These are phyloP conservation scores for Brachionus koreanus DNA, from an alignment of 1,140 invertebrate genomes.

Conservation along the genomic window DNA sequence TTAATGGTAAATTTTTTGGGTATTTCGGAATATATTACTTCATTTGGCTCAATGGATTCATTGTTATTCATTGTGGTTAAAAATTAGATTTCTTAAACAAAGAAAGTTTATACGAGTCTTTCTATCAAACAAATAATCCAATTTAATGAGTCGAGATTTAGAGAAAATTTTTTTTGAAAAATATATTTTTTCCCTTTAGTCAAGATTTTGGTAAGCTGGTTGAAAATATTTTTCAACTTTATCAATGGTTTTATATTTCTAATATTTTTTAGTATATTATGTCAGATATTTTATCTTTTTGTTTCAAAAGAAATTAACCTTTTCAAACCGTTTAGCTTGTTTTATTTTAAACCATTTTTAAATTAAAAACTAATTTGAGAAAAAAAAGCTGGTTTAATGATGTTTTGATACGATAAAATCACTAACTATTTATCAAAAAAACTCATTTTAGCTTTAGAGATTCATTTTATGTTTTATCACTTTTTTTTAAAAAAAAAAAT, in stretches of 20 bases:
- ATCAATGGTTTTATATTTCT: not conserved
- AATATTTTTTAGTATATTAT: not conserved
- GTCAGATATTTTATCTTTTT: not conserved
- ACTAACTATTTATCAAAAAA: no score
- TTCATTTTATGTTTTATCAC: no score
- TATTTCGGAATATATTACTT: conserved; percentile 4
- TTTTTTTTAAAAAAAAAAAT: no score
- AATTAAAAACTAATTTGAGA: no score
- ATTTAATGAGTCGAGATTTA: not conserved
- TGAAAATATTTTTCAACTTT: not conserved
- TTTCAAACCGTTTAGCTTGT: not conserved
- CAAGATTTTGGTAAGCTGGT: not conserved
- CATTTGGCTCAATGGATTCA: not conserved
- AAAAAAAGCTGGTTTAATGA: no score
- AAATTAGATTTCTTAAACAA: not conserved
- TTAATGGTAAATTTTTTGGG: not conserved
- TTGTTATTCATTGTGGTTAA: not conserved
- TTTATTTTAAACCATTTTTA: no score
- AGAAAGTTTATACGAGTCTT: not conserved
- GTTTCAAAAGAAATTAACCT: not conserved
- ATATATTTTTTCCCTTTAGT: not conserved
- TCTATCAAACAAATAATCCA: not conserved
- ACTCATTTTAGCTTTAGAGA: no score
- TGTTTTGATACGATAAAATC: no score
- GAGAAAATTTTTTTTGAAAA: not conserved